These are phyloP conservation scores for Microtus ochrogaster DNA, from an alignment of 2,113 vertebrate species.

Conservation along the genomic window DNA sequence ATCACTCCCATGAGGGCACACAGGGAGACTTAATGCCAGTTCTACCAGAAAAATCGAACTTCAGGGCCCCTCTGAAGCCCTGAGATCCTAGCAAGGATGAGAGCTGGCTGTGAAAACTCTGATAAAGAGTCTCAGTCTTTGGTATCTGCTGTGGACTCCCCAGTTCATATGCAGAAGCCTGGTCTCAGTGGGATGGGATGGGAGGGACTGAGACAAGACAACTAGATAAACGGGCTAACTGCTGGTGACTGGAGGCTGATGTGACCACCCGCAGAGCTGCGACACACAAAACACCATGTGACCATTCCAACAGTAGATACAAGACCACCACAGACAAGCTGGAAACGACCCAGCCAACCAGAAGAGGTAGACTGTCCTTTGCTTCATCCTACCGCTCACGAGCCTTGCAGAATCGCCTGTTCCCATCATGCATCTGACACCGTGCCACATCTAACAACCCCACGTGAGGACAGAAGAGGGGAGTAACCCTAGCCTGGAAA, in stretches of 20 bases:
- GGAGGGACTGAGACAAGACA: not conserved
- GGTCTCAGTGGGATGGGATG: not conserved
- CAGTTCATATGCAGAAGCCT: not conserved
- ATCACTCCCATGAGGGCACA: not conserved
- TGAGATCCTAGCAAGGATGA: not conserved
- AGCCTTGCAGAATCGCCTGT: not conserved
- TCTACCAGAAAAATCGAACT: not conserved
- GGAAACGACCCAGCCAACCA: not conserved
- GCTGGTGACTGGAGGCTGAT: not conserved
- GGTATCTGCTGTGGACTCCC: no score
- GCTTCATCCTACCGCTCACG: not conserved
- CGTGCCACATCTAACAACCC: not conserved
- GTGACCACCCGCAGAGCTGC: not conserved
- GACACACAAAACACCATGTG: not conserved
- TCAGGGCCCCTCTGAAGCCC: not conserved
- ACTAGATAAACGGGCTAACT: not conserved
- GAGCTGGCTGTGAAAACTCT: not conserved
- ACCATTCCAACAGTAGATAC: not conserved
- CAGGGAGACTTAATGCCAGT: not conserved
- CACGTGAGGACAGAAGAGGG: not conserved
- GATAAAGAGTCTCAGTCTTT: not conserved
- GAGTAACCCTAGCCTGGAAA: not conserved
- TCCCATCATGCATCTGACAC: not conserved
- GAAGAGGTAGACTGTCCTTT: not conserved
- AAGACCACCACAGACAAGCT: not conserved